Evolutionary conservation across 37 sponge, comb jelly and placozoan genomes (phyloP).

Genomic region (Spongia lamella): DNA sequence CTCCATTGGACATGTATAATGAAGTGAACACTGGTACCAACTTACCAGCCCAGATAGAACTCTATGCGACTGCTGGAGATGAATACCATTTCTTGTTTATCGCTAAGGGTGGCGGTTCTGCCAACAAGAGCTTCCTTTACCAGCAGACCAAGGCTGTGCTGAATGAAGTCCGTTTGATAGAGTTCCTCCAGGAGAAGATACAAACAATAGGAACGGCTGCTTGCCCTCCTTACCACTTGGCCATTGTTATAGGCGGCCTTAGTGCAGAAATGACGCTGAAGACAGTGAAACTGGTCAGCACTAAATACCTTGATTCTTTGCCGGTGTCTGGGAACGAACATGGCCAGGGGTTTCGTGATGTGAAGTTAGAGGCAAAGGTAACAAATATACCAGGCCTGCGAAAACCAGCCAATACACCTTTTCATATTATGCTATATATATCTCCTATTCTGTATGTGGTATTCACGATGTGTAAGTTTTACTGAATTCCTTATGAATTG

Average conservation of each 20-base stretch:
- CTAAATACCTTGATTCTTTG: conserved; percentile 41
- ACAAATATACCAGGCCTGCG: too few relatives aligned
- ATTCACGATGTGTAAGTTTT: too few relatives aligned
- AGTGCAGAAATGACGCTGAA: conserved; percentile 54
- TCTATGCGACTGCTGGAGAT: conserved; percentile 23
- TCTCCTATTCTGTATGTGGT: too few relatives aligned
- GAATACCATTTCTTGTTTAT: conserved; percentile 56
- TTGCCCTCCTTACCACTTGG: conserved; percentile 60
- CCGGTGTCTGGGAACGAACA: conserved; percentile 39
- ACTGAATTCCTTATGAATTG: too few relatives aligned
- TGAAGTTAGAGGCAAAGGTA: conserved; percentile 44
- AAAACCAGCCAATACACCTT: too few relatives aligned
- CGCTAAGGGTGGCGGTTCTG: conserved; percentile 62
- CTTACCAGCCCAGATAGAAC: conserved; percentile 58
- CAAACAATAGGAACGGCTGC: conserved; percentile 52
- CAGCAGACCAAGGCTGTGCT: conserved; percentile 58
- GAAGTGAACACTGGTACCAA: conserved; percentile 57
- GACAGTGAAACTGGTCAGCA: conserved; percentile 45
- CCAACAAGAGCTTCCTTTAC: conserved; percentile 60
- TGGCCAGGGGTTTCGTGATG: conserved; percentile 48
- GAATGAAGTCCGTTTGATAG: conserved; percentile 32
- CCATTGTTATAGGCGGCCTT: conserved; percentile 49
- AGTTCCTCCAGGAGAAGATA: conserved; percentile 35
- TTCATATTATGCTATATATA: too few relatives aligned
- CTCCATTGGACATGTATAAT: conserved; percentile 56